A percentile compares a stretch with the other conserved stretches of the same genome.
phyloP scores from a whole-genome alignment of 2,797 vertebrate genomes.

The Numenius phaeopus region DNA sequence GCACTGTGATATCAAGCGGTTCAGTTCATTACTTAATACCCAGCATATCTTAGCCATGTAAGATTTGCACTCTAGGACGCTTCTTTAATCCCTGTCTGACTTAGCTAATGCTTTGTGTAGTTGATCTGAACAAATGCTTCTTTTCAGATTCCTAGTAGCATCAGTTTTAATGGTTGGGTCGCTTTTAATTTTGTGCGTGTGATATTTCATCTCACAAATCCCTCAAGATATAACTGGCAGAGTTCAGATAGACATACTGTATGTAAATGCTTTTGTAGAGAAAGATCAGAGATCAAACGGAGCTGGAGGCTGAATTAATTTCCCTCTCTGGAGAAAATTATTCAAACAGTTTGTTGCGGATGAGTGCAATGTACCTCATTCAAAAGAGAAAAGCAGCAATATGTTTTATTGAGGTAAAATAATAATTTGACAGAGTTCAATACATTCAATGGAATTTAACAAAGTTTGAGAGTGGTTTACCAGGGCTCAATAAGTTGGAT shows the following conservation, averaged over 20 bases:
- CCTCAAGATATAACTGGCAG: background rate
- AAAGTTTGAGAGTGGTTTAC: background rate
- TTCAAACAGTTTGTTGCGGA: background rate
- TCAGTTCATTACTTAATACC: background rate
- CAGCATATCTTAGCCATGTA: background rate
- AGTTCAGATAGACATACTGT: background rate
- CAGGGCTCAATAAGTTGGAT: background rate
- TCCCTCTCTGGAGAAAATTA: background rate
- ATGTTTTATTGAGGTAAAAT: background rate
- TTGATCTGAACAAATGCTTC: background rate
- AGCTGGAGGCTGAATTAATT: conserved; percentile 25
- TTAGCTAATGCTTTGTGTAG: background rate
- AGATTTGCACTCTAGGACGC: background rate
- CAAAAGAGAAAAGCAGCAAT: background rate
- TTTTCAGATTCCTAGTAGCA: background rate
- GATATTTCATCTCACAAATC: background rate
- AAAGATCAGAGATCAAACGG: background rate
- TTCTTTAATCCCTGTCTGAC: background rate
- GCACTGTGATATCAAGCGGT: background rate
- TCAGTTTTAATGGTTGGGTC: background rate
- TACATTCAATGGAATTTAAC: background rate
- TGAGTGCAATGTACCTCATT: background rate
- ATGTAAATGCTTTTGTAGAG: background rate
- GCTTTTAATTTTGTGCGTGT: background rate
- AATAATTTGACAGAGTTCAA: background rate